A percentile compares a stretch with the other conserved stretches of the same genome.
Evolutionary conservation across 2,888 invertebrate genomes (phyloP).

Genomic region (Stegana nigrithorax): DNA sequence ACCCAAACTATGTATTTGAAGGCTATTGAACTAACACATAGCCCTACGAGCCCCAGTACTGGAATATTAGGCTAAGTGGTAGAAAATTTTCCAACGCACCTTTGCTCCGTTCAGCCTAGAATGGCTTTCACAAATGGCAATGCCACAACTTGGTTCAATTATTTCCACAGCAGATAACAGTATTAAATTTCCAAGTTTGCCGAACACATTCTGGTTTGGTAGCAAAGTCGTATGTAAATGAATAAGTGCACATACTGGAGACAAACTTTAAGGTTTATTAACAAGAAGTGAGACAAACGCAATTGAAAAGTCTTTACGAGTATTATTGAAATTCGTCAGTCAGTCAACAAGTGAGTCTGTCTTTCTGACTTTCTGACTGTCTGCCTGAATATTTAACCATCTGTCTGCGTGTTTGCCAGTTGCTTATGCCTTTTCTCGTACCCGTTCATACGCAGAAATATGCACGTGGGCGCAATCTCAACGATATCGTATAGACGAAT

Average conservation of each 20-base stretch:
- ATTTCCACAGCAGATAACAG: too few relatives aligned
- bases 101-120: too few relatives aligned
- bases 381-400: constrained; percentile 31
- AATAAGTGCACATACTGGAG: constrained; percentile 40
- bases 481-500: too few relatives aligned
- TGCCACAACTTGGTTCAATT: too few relatives aligned
- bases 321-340: constrained; percentile 10
- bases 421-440: too few relatives aligned
- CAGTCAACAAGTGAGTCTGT: background rate
- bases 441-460: constrained; percentile 20
- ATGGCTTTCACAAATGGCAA: too few relatives aligned
- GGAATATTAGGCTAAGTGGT: too few relatives aligned
- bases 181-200: constrained; percentile 37
- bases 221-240: constrained; percentile 23
- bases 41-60: too few relatives aligned
- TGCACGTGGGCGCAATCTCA: constrained; percentile 56
- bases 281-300: constrained; percentile 38
- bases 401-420: too few relatives aligned
- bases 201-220: background rate
- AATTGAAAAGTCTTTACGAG: constrained; percentile 43
- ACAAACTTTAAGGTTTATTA: constrained; percentile 40
- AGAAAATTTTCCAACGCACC: too few relatives aligned
- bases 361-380: background rate
- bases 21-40: too few relatives aligned
- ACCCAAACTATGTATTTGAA: too few relatives aligned